phyloP scores from a whole-genome alignment of 2,113 vertebrate genomes.

The Lamprologus ornatipinnis region DNA sequence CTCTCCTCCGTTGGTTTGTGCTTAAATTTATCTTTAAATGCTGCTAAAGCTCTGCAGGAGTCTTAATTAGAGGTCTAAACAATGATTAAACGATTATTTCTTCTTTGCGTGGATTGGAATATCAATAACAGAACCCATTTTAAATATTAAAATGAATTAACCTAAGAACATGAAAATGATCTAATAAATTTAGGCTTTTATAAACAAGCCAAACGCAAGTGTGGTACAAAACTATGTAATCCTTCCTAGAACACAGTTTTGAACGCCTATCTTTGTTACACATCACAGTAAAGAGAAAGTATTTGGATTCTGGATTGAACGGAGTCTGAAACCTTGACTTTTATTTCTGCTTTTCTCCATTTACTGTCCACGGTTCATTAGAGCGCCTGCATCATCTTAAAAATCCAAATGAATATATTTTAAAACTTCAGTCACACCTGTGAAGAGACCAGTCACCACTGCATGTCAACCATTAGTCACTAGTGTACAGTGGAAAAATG shows the following conservation, averaged over 20 bases:
- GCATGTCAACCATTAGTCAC: neutral
- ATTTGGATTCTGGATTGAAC: neutral
- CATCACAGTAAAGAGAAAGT: fast-evolving
- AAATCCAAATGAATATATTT: neutral
- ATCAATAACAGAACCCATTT: neutral
- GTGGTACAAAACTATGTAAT: neutral
- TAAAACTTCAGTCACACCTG: neutral
- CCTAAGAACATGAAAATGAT: neutral
- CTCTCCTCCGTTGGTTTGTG: neutral
- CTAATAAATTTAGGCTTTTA: neutral
- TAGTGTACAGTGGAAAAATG: neutral
- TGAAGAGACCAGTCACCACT: neutral
- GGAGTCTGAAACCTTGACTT: neutral
- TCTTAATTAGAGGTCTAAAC: neutral
- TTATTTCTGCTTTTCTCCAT: neutral
- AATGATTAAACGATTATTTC: fast-evolving
- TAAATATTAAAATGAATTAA: neutral
- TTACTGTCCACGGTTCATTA: neutral
- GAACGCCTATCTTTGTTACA: fast-evolving
- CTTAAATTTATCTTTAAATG: neutral
- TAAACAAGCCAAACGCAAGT: neutral
- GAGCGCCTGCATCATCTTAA: neutral
- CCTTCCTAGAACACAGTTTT: neutral
- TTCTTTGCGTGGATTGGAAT: neutral
- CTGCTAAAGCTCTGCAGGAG: neutral